Percentiles rank a stretch among this genome's conserved stretches.
Evolutionary conservation across 2,888 invertebrate genomes (phyloP).

Genomic region (Aphodius sticticus): DNA sequence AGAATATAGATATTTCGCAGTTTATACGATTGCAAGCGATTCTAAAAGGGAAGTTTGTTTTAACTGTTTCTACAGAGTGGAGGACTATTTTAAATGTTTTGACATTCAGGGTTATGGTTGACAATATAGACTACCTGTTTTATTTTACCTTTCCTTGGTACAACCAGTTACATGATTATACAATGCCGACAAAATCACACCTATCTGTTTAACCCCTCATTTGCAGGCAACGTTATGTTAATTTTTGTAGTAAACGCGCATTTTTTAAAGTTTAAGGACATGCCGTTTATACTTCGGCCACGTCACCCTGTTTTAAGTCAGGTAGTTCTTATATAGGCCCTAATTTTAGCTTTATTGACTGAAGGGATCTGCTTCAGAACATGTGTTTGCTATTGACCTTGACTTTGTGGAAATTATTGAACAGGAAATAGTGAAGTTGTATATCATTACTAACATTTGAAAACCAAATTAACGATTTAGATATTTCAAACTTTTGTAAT

Average conservation of each 20-base stretch:
- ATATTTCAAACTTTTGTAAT: too few relatives aligned
- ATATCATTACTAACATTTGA: too few relatives aligned
- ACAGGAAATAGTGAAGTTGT: not conserved
- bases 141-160: not conserved
- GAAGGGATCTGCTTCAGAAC: not conserved
- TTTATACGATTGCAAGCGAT: too few relatives aligned
- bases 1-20: too few relatives aligned
- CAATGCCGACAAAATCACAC: not conserved
- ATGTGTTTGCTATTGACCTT: not conserved
- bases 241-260: not conserved
- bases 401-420: not conserved
- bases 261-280: not conserved
- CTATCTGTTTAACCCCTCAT: not conserved
- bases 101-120: too few relatives aligned
- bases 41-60: too few relatives aligned
- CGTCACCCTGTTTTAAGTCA: not conserved
- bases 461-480: too few relatives aligned
- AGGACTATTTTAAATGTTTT: too few relatives aligned
- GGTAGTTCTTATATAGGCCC: not conserved
- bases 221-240: not conserved
- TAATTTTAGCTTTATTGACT: not conserved
- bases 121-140: not conserved
- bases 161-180: not conserved
- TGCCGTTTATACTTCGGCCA: not conserved
- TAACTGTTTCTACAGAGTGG: too few relatives aligned